Evolutionary conservation across 2,888 invertebrate species (phyloP).

Genomic region (Eueremaeus valkanovi): DNA sequence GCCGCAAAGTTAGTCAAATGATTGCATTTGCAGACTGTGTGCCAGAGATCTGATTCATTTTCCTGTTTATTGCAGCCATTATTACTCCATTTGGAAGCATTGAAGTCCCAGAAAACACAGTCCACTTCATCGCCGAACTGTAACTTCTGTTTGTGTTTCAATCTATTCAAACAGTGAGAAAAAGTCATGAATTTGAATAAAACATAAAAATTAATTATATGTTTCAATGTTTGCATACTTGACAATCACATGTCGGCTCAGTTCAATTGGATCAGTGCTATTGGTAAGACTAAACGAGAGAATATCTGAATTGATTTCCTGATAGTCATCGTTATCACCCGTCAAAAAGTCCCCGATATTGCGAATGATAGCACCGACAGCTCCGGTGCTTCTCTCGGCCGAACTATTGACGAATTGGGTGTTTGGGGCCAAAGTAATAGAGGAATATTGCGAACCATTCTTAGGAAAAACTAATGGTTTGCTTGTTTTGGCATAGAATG

Average conservation of each 20-base stretch:
- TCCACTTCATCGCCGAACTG: conserved; percentile 18
- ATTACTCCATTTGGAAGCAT: conserved; percentile 14
- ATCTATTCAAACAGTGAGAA: background rate
- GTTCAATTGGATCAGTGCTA: background rate
- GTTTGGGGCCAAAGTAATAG: background rate
- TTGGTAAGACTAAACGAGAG: background rate
- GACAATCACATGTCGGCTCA: background rate
- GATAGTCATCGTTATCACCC: background rate
- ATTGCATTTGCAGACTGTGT: conserved; percentile 47
- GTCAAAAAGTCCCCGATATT: background rate
- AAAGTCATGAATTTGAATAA: background rate
- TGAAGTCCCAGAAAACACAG: conserved; percentile 38
- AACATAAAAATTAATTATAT: background rate
- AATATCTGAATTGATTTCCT: conserved; percentile 20
- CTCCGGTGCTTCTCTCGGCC: background rate
- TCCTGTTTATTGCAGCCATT: conserved; percentile 45
- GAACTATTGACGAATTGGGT: background rate
- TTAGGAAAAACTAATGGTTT: background rate
- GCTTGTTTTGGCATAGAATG: background rate
- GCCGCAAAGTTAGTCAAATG: conserved; percentile 48
- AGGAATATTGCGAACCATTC: background rate
- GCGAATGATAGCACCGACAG: conserved; percentile 10
- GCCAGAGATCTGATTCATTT: conserved; percentile 45
- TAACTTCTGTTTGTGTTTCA: background rate
- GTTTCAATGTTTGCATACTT: background rate